Conservation (phyloP, 2,797 vertebrate genomes). For the Tokudaia muenninki region DNA sequence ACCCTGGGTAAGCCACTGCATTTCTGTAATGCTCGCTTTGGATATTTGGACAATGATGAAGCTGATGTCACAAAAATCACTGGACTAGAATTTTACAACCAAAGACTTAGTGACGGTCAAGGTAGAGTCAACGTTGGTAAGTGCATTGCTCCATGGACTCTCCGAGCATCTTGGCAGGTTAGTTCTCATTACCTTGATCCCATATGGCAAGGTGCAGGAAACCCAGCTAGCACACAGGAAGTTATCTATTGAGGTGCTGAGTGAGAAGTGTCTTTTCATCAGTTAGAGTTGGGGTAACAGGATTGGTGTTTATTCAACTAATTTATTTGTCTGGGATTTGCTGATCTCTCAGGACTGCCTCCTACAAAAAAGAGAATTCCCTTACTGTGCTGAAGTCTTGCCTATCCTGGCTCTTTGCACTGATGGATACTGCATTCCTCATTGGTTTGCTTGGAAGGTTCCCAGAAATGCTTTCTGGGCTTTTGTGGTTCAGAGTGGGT, state of each 20-base stretch:
- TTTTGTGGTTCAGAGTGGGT: neutral
- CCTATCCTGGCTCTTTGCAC: neutral
- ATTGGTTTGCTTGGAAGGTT: neutral
- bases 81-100: neutral
- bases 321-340: neutral
- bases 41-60: neutral
- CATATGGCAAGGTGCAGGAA: rapidly evolving
- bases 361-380: neutral
- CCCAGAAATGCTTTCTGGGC: neutral
- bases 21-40: neutral
- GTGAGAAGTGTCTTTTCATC: neutral
- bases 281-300: neutral
- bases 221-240: neutral
- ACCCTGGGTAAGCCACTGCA: neutral
- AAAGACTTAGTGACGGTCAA: neutral
- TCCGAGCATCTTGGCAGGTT: neutral
- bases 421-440: neutral
- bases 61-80: neutral
- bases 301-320: neutral
- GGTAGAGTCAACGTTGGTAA: neutral
- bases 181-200: too few species aligned
- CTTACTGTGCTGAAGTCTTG: neutral
- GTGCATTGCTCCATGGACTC: neutral
- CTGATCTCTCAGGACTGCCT: neutral
- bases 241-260: neutral